Evolutionary conservation across 2,888 invertebrate species (phyloP).

Genomic region (Eristalis arbustorum): DNA sequence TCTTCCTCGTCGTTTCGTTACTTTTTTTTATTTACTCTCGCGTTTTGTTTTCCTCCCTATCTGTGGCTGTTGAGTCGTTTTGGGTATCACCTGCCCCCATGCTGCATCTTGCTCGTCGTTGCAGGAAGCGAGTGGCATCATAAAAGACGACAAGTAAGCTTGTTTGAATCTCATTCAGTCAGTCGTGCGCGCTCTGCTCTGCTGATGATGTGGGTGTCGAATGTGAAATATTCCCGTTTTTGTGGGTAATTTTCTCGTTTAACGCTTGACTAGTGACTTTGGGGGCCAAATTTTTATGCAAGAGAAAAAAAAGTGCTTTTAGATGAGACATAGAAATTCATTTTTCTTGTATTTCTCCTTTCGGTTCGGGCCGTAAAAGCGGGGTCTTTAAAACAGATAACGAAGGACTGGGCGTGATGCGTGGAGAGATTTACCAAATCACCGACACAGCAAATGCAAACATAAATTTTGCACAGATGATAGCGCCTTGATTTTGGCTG

Average conservation of each 20-base stretch:
- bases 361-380: not conserved
- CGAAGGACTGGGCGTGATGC: not conserved
- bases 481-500: not conserved
- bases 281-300: not conserved
- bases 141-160: conserved; percentile 31
- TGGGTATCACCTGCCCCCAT: conserved; percentile 10
- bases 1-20: not conserved
- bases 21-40: conserved; percentile 5
- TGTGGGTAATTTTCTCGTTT: conserved; percentile 12
- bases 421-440: not conserved
- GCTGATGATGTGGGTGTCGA: conserved; percentile 12
- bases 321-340: not conserved
- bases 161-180: not conserved
- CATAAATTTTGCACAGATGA: not conserved
- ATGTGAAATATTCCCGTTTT: conserved; percentile 12
- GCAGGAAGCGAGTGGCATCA: not conserved
- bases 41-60: not conserved
- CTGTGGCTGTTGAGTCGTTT: not conserved
- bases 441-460: not conserved
- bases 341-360: not conserved
- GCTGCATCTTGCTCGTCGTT: conserved; percentile 22
- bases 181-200: not conserved
- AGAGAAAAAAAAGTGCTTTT: conserved; percentile 4
- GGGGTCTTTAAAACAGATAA: not conserved
- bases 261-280: conserved; percentile 20